Evolutionary conservation across 92 coral and sea anemone species (phyloP), one percentile per base, ranked within the genome.

Genomic region (Ricordea florida): DNA sequence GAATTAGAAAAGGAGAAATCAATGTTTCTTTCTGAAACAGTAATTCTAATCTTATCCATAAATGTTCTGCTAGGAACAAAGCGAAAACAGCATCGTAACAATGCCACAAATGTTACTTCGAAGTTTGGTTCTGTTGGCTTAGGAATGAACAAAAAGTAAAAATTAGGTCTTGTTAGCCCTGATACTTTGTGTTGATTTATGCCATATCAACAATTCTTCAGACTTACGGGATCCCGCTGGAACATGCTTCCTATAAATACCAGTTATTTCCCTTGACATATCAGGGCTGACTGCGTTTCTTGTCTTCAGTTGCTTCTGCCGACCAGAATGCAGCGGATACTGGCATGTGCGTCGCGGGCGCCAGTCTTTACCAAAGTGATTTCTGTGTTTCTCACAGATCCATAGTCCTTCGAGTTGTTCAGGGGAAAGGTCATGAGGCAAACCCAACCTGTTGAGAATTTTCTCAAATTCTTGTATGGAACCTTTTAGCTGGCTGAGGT

Each of bases 211-310:
- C 33, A 34, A 57, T 26, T 29, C 34, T 41, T 64, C 26, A 68
- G 15, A 69, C 90, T 78, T 71, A 85, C 90, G 77, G 48, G 87
- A 80, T 74, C 91, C 91, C 21, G 33, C 36, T 50, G 90, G 86
- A 33, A 79, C 82, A 64, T 51, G 62, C 41, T 71, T 53, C 66
- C 84, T 74, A 63, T 42, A 86, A 4, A 85, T 40, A n/a, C 26
- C 7, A 10, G 26, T 43, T 7, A 76, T 87, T 83, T 83, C 81
- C 82, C 64, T 83, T 62, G 93, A 74, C 81, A 77, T 52, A 48
- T 27, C 45, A 26, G 45, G 17, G 57, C 30, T 69, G n/a, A 87
- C 81, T n/a, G 80, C 74, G 57, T 75, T 77, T 68, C 85, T 57
- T 28, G 79, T 82, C 47, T 36, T 74, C 16, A 87, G 69, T 57